Percentiles rank a stretch among this genome's conserved stretches.
These are phyloP conservation scores for Sylvilagus floridanus DNA, from an alignment of 2,797 vertebrate species.

Conservation along the genomic window DNA sequence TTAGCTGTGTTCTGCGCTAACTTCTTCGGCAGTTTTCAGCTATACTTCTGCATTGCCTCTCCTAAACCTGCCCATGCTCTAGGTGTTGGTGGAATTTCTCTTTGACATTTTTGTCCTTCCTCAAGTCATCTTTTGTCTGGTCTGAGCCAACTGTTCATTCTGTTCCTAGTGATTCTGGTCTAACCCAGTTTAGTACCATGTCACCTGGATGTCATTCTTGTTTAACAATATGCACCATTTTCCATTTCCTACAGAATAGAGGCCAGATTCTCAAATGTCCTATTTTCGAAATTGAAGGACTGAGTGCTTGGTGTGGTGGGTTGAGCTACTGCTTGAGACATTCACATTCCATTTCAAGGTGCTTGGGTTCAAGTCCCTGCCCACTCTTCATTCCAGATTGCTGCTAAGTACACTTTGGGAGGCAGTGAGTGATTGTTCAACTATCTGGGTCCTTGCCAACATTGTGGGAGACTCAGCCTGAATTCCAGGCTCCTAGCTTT, in stretches of 20 bases:
- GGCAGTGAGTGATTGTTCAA: no score
- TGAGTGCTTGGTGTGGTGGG: no score
- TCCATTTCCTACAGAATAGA: neutral
- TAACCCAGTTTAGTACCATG: neutral
- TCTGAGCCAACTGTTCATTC: neutral
- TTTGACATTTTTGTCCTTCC: neutral
- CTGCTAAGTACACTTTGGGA: no score
- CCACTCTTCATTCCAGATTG: no score
- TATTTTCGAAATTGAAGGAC: neutral
- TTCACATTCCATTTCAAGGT: no score
- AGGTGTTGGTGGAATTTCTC: neutral
- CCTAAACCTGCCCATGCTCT: rapidly evolving
- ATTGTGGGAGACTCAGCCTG: no score
- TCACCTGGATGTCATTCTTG: neutral
- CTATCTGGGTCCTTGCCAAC: no score
- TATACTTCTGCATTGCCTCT: no score
- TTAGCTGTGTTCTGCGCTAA: neutral
- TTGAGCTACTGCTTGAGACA: no score
- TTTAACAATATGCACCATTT: neutral
- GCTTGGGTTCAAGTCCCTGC: no score
- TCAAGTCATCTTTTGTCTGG: neutral
- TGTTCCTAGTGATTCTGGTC: neutral
- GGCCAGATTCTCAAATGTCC: neutral
- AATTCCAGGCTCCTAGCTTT: no score
- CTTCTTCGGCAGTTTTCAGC: neutral